phyloP scores from a whole-genome alignment of 2,113 vertebrate genomes.

The Paramisgurnus dabryanus region DNA sequence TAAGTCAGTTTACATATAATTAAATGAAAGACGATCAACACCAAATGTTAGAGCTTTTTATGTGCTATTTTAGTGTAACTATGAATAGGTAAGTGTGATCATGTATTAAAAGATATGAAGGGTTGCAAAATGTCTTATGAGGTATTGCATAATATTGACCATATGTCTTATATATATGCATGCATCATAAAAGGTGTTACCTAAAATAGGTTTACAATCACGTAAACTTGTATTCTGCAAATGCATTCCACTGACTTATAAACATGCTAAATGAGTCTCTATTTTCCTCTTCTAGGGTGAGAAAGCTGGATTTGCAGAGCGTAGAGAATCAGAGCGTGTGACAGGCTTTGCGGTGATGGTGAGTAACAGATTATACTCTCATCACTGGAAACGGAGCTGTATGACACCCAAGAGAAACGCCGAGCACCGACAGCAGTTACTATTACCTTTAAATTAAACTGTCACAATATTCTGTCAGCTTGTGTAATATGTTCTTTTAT shows the following conservation, averaged over 20 bases:
- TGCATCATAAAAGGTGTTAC: too few relatives aligned
- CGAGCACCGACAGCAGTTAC: conserved; percentile 1
- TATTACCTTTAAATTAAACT: neutral
- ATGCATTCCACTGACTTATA: neutral
- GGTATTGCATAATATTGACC: too few relatives aligned
- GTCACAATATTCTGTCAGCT: neutral
- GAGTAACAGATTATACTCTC: conserved; percentile 34
- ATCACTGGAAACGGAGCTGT: conserved; percentile 8
- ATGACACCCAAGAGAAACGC: conserved; percentile 14
- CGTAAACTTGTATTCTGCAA: neutral
- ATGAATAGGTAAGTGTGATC: neutral
- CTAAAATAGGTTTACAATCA: too few relatives aligned
- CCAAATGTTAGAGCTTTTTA: too few relatives aligned
- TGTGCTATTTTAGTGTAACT: neutral
- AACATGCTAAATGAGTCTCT: neutral
- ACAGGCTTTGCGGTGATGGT: conserved; percentile 24
- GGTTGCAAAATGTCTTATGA: neutral
- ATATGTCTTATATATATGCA: too few relatives aligned
- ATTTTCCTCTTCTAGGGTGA: neutral
- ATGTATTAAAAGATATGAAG: neutral
- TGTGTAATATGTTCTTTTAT: neutral
- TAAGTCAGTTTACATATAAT: too few relatives aligned
- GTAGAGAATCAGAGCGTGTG: conserved; percentile 30
- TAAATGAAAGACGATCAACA: too few relatives aligned
- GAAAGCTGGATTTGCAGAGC: conserved; percentile 24